These are phyloP conservation scores for Heliangelus exortis DNA, from an alignment of 2,797 vertebrate species.

Conservation along the genomic window DNA sequence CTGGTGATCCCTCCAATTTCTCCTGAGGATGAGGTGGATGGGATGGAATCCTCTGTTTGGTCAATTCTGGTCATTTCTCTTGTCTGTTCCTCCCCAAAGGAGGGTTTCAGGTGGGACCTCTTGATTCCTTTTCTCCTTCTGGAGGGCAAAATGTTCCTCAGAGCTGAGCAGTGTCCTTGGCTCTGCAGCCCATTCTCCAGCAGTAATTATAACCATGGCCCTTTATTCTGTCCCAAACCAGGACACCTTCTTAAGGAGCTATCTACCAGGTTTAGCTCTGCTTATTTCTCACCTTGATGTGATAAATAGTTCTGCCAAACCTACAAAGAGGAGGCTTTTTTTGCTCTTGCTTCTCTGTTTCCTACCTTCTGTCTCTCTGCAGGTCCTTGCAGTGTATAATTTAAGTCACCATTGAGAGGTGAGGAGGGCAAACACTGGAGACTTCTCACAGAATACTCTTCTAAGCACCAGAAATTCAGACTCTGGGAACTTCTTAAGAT, in stretches of 20 bases:
- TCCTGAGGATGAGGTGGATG: too few species aligned
- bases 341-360: neutral
- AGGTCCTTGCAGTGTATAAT: neutral
- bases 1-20: too few species aligned
- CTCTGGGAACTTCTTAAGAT: neutral
- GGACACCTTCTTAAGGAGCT: neutral
- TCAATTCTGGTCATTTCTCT: too few species aligned
- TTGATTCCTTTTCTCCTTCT: too few species aligned
- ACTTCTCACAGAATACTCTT: neutral
- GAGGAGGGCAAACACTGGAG: neutral
- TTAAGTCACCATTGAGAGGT: neutral
- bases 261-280: neutral
- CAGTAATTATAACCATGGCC: too few species aligned
- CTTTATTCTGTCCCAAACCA: too few species aligned
- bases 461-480: neutral
- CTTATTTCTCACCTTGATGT: neutral
- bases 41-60: too few species aligned
- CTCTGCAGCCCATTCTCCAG: too few species aligned
- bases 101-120: too few species aligned
- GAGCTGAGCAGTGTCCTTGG: too few species aligned
- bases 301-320: neutral
- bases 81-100: too few species aligned
- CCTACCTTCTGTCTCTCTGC: neutral
- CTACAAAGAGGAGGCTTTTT: neutral
- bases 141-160: too few species aligned